phyloP scores from a whole-genome alignment of 1,140 invertebrate genomes.

The Drosophila chauvacae region DNA sequence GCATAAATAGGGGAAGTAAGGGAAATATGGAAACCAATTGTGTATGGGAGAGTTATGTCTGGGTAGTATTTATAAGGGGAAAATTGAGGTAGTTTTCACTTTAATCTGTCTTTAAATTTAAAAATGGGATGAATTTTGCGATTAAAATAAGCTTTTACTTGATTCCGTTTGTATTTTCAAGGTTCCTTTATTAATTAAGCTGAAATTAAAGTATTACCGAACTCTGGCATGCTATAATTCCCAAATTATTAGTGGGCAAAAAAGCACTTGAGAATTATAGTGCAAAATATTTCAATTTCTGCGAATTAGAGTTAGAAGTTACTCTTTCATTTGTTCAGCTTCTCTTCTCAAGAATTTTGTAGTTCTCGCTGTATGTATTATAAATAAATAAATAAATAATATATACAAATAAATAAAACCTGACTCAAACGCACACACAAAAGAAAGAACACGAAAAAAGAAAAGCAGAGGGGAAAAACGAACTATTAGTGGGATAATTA shows the following conservation, averaged over 20 bases:
- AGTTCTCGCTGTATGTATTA: neutral
- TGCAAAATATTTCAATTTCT: too few relatives aligned
- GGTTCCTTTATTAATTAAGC: too few relatives aligned
- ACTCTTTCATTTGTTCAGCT: neutral
- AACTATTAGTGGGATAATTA: conserved; percentile 72
- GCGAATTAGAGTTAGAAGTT: neutral
- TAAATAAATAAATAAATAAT: neutral
- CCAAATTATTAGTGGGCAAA: neutral
- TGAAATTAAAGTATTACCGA: neutral
- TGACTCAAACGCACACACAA: neutral
- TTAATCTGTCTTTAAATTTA: too few relatives aligned
- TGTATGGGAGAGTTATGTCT: neutral
- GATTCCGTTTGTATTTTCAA: neutral
- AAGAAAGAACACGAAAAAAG: neutral
- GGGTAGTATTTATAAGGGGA: neutral
- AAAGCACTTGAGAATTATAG: neutral
- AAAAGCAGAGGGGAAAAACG: conserved; percentile 10
- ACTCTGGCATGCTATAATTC: conserved; percentile 1
- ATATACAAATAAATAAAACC: neutral
- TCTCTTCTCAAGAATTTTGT: neutral
- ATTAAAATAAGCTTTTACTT: neutral
- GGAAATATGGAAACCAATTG: neutral
- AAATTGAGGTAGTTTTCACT: neutral
- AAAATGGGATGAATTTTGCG: rapidly evolving
- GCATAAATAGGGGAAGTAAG: conserved; percentile 5